Conservation (phyloP, 1,140 invertebrate species). For the Lordiphosa mommai region DNA sequence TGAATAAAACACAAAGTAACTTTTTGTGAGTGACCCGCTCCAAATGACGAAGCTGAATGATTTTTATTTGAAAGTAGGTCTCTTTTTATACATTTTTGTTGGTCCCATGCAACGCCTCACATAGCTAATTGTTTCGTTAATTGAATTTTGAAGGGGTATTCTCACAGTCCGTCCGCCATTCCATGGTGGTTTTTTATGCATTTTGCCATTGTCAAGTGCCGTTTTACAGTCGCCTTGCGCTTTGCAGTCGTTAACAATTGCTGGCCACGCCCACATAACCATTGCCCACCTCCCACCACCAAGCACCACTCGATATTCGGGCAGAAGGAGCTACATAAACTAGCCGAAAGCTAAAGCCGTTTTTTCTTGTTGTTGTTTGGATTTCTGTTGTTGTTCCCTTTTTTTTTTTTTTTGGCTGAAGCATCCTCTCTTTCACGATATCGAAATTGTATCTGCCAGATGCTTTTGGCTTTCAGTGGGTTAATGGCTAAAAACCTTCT, state of each 20-base stretch:
- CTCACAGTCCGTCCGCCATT: no score
- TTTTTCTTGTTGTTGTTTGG: slow-evolving; percentile 1
- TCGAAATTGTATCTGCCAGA: slow-evolving; percentile 42
- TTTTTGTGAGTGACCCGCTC: no score
- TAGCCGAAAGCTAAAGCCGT: slow-evolving; percentile 17
- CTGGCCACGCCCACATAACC: slow-evolving; percentile 12
- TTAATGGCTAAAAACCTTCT: slow-evolving; percentile 17
- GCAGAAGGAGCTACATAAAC: slow-evolving; percentile 21
- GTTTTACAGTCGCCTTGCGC: slow-evolving; percentile 22
- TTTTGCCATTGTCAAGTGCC: no score
- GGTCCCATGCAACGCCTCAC: no score
- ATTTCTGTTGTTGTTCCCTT: neutral
- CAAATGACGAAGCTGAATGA: no score
- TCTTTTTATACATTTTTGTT: no score
- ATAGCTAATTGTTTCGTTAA: no score
- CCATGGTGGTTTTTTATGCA: no score
- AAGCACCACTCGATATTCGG: neutral
- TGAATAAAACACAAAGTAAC: no score
- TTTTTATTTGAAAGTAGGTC: no score
- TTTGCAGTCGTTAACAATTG: slow-evolving; percentile 38
- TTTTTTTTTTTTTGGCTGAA: slow-evolving; percentile 2
- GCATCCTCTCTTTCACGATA: slow-evolving; percentile 33
- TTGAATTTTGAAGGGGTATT: no score
- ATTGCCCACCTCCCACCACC: neutral
- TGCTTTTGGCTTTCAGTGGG: slow-evolving; percentile 38